Base-by-base conservation (phyloP, 1,140 invertebrate species). In the Procambarus virginalis region DNA sequence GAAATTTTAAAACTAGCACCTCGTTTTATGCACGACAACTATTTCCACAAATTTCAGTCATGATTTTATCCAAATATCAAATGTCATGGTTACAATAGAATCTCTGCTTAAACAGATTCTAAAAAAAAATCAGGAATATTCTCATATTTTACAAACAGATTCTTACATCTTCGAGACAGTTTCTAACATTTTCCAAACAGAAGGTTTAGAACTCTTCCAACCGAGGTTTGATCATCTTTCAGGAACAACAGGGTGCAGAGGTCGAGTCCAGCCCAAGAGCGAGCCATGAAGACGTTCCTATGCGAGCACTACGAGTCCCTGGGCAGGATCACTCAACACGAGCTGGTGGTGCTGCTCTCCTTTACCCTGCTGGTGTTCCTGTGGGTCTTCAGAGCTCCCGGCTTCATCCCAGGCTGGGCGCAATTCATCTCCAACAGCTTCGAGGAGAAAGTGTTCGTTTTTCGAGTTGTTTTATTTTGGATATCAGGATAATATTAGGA, bases 261-360 rank as follows among this genome's bases (percentile, higher is more conserved):
- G n/a, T 73, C 68, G 22, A 73, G 2, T 34, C 68, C 68, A 55
- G 8, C 6, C 68, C 22, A 17, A 14, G 34, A 85, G 20, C 60
- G 20, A 12, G 51, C 45, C 22, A 94, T 96, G 1, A 93, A 93
- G n/a, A 78, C 92, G 45, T 93, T 96, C 3, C 95, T 98, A 9
- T 92, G 94, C 12, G 94, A 96, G 75, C 96, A 97, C 93, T 97
- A 98, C 94, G 94, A 95, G 88, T 95, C 96, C 90, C 95, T 98
- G 77, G 97, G 97, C 58, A 96, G 96, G 0, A 96, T 97, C 93
- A 96, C 95, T 68, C 97, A 96, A 94, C 97, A 98, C 86, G 98
- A 99, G 94, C 94, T 93, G 8, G 95, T 95, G 34, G 96, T 98
- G 1, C 81, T 94, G 10, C 60, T 93, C 22, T 93, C 95, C 73